Evolutionary conservation across 1,140 invertebrate species (phyloP).

Genomic region (Tetramorium alpestre): DNA sequence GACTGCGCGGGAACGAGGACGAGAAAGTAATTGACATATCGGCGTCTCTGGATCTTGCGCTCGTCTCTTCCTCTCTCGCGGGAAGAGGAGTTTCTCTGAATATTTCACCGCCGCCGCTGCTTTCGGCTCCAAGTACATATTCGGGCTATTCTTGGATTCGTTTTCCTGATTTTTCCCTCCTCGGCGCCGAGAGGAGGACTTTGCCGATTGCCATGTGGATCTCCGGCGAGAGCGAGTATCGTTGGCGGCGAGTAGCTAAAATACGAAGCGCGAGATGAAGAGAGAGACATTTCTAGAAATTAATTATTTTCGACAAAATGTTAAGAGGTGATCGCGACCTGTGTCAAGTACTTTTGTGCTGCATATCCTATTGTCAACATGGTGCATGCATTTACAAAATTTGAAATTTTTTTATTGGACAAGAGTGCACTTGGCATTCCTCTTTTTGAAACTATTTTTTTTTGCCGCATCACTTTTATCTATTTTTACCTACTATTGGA

Average conservation of each 20-base stretch:
- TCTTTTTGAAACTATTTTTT: background rate
- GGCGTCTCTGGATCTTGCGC: constrained; percentile 32
- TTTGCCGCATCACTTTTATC: background rate
- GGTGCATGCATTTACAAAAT: background rate
- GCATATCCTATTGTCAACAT: background rate
- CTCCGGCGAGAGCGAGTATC: background rate
- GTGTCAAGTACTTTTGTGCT: background rate
- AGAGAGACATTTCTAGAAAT: background rate
- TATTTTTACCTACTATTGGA: background rate
- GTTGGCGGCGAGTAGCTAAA: background rate
- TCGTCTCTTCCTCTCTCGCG: constrained; percentile 22
- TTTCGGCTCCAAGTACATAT: background rate
- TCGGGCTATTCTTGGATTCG: background rate
- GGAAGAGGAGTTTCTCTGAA: constrained; percentile 36
- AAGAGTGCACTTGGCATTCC: background rate
- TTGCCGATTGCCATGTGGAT: background rate
- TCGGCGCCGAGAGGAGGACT: background rate
- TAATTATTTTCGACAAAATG: background rate
- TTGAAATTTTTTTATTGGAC: background rate
- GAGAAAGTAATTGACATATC: constrained; percentile 54
- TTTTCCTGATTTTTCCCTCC: background rate
- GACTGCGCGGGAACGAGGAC: constrained; percentile 25
- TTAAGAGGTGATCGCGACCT: background rate
- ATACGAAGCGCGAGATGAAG: background rate
- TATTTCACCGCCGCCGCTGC: constrained; percentile 21